phyloP scores from a whole-genome alignment of 2,113 vertebrate species.

The Notothenia coriiceps region DNA sequence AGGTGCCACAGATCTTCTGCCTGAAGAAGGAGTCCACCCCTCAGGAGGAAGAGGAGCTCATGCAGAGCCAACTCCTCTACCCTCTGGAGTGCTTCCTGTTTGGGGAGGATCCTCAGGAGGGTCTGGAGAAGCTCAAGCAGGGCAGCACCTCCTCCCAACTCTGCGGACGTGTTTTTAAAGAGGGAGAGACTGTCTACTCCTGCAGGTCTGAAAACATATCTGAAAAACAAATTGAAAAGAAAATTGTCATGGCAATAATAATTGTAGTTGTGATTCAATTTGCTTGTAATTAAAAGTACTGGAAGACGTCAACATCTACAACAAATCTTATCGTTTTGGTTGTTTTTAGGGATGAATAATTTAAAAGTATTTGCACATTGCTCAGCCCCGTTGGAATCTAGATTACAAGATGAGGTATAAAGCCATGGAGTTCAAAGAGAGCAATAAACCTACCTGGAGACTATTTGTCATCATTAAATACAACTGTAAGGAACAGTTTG shows the following conservation, averaged over 20 bases:
- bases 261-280: background rate
- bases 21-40: conserved; percentile 85
- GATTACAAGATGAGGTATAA: background rate
- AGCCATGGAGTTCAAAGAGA: background rate
- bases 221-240: background rate
- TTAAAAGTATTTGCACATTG: background rate
- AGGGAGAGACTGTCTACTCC: conserved; percentile 97
- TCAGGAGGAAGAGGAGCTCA: conserved; percentile 90
- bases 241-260: background rate
- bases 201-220: conserved; percentile 89
- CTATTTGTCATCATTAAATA: background rate
- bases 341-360: background rate
- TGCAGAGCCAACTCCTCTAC: conserved; percentile 85
- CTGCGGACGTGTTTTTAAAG: conserved; percentile 97
- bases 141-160: conserved; percentile 88
- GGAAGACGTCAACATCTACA: background rate
- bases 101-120: conserved; percentile 90
- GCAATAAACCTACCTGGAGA: background rate
- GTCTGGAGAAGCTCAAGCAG: conserved; percentile 92
- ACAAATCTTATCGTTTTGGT: background rate
- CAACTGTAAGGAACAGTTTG: background rate
- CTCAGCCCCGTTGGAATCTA: background rate
- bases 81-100: conserved; percentile 94
- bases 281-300: background rate
- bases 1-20: conserved; percentile 92